These are phyloP conservation scores for Synodontis membranacea DNA, from an alignment of 2,113 vertebrate genomes.

Conservation along the genomic window DNA sequence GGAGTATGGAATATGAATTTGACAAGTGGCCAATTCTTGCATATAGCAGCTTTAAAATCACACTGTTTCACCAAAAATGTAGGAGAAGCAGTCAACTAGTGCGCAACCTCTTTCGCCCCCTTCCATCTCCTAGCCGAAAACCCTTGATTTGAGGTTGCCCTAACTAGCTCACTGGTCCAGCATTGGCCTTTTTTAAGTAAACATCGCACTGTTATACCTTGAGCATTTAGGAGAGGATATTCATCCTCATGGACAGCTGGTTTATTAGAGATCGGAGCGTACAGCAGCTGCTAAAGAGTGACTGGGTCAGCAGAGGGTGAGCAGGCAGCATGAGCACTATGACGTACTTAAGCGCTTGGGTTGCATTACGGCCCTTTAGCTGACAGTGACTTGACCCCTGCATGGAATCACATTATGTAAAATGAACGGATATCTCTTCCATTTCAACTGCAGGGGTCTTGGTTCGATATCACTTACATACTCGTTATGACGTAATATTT, in stretches of 20 bases:
- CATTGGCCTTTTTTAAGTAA: neutral
- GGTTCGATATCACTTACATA: constrained; percentile 44
- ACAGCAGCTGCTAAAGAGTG: constrained; percentile 40
- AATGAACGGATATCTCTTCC: neutral
- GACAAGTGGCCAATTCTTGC: too few relatives aligned
- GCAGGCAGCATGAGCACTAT: constrained; percentile 29
- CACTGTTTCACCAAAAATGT: neutral
- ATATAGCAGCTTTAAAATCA: neutral
- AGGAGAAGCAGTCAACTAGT: neutral
- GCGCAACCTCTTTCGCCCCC: neutral
- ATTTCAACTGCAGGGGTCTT: constrained; percentile 12
- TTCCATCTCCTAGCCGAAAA: neutral
- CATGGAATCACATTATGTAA: constrained; percentile 1
- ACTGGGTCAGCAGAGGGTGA: constrained; percentile 31
- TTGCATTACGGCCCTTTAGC: constrained; percentile 29
- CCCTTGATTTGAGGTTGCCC: neutral
- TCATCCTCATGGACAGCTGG: constrained; percentile 2
- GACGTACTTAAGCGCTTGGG: constrained; percentile 37
- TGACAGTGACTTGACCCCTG: constrained; percentile 16
- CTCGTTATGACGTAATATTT: constrained; percentile 25
- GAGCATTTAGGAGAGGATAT: constrained; percentile 5
- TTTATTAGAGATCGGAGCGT: constrained; percentile 31
- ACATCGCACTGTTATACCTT: constrained; percentile 13
- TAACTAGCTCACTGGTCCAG: neutral
- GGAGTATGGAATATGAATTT: too few relatives aligned